These are phyloP conservation scores for Cettia cetti DNA, from an alignment of 2,113 vertebrate genomes.

Conservation along the genomic window DNA sequence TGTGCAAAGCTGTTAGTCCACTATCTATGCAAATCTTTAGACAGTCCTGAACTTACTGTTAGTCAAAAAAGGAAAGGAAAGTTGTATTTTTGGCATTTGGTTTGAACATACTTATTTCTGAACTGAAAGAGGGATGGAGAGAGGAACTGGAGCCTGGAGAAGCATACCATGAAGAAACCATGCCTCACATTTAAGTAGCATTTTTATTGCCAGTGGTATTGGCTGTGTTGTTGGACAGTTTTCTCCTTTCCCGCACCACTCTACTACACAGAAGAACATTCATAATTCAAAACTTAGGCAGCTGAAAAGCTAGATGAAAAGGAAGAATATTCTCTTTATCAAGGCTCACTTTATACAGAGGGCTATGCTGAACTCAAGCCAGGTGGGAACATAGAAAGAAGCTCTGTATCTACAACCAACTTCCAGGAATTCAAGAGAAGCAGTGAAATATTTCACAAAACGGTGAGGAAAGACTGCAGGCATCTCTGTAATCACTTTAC, in stretches of 20 bases:
- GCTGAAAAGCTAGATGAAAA: background rate
- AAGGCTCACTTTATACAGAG: background rate
- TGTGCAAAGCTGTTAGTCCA: background rate
- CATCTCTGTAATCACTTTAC: background rate
- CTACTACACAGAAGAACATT: background rate
- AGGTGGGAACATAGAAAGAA: background rate
- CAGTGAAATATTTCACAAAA: background rate
- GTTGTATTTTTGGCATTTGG: background rate
- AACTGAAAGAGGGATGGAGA: background rate
- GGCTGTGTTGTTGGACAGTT: background rate
- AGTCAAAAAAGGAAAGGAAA: background rate
- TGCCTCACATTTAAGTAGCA: background rate
- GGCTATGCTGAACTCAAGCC: background rate
- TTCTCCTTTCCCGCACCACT: background rate
- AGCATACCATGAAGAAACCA: background rate
- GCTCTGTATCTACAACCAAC: background rate
- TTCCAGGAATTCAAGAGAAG: conserved; percentile 23
- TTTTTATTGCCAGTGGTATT: background rate
- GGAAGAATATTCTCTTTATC: conserved; percentile 35
- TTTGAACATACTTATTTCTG: background rate
- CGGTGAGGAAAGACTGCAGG: background rate
- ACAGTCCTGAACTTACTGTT: background rate
- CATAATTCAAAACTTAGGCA: background rate
- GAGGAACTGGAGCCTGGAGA: background rate
- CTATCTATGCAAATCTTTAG: background rate